Evolutionary conservation across 2,888 invertebrate species (phyloP).

Genomic region (Prosopocoilus inquinatus): DNA sequence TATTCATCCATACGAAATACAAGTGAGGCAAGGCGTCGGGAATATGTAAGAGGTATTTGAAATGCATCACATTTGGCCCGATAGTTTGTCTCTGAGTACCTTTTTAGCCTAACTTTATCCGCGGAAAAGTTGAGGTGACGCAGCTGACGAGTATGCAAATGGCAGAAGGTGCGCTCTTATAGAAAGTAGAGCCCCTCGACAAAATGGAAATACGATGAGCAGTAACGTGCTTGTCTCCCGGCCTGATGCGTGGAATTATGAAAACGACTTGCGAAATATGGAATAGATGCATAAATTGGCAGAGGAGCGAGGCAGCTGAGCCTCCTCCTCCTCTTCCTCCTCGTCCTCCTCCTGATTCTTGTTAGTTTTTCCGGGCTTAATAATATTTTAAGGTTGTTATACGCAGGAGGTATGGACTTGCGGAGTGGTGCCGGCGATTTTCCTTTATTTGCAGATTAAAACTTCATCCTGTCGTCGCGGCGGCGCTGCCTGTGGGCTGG

Average conservation of each 20-base stretch:
- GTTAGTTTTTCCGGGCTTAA: too few relatives aligned
- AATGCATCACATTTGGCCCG: conserved; percentile 50
- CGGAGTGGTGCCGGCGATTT: not conserved
- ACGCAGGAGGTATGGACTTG: too few relatives aligned
- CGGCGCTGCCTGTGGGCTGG: conserved; percentile 45
- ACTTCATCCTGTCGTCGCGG: conserved; percentile 52
- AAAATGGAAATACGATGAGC: conserved; percentile 50
- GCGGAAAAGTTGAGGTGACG: conserved; percentile 53
- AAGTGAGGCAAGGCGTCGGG: conserved; percentile 28
- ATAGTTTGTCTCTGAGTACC: conserved; percentile 50
- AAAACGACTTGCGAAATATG: conserved; percentile 54
- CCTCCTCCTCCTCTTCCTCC: too few relatives aligned
- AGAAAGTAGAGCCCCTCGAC: conserved; percentile 32
- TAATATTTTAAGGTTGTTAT: too few relatives aligned
- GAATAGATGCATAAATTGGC: conserved; percentile 52
- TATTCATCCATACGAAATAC: conserved; percentile 21
- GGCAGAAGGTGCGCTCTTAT: conserved; percentile 32
- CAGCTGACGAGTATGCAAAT: conserved; percentile 58
- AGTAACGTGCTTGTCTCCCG: conserved; percentile 45
- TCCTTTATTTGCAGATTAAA: conserved; percentile 42
- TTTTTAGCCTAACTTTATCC: conserved; percentile 49
- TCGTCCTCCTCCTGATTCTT: too few relatives aligned
- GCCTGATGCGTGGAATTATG: conserved; percentile 53
- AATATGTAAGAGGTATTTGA: conserved; percentile 48
- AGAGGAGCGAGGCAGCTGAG: conserved; percentile 20